Evolutionary conservation across 2,888 invertebrate genomes (phyloP).

Genomic region (Stenotaenia linearis): DNA sequence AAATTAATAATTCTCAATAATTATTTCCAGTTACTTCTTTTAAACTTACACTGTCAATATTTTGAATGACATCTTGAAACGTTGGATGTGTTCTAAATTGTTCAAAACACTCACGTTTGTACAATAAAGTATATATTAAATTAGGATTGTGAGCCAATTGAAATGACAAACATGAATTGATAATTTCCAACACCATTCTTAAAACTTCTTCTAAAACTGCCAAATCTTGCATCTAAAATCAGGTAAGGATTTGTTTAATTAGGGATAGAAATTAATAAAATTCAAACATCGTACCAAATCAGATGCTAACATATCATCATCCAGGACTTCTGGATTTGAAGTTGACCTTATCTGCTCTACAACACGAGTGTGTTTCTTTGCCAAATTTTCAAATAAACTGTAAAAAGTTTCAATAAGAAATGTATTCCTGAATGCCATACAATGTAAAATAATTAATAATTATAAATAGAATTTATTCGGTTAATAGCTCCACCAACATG

Average conservation of each 20-base stretch:
- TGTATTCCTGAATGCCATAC: no score
- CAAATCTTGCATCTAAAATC: constrained; percentile 71
- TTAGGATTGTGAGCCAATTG: constrained; percentile 83
- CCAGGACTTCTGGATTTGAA: constrained; percentile 32
- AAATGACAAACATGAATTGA: constrained; percentile 88
- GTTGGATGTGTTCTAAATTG: constrained; percentile 78
- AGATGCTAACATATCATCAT: constrained; percentile 37
- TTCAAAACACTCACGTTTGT: constrained; percentile 85
- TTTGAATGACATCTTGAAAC: constrained; percentile 89
- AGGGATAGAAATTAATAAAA: not conserved
- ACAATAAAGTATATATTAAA: constrained; percentile 89
- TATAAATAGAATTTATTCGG: no score
- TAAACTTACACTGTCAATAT: constrained; percentile 76
- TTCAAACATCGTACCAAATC: constrained; percentile 40
- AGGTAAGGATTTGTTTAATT: not conserved
- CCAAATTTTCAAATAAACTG: constrained; percentile 82
- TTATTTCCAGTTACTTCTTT: no score
- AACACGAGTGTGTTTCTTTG: constrained; percentile 63
- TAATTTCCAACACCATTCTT: constrained; percentile 91
- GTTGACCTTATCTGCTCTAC: constrained; percentile 44
- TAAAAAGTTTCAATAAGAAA: no score
- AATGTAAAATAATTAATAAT: no score
- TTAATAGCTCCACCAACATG: no score
- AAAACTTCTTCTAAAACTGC: constrained; percentile 91
- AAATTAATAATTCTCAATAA: not conserved